Evolutionary conservation across 2,113 vertebrate genomes (phyloP), one percentile per base, ranked within the genome.

Genomic region (Vidua macroura): DNA sequence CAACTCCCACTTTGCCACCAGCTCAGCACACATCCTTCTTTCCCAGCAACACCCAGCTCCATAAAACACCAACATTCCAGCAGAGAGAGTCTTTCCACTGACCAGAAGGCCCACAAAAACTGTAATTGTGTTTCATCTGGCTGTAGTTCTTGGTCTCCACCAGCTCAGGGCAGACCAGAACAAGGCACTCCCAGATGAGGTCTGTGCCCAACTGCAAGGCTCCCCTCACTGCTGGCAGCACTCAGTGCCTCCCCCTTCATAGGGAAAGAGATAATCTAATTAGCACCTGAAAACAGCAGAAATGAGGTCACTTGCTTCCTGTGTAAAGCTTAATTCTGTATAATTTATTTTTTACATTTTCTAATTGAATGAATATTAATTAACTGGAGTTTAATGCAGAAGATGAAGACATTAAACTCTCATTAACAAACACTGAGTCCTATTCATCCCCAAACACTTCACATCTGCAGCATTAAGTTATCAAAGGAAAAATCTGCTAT

Each of bases 281-380:
- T 94, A 98, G 63, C 60, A 93, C 81, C 93, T 94, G 92, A 46
- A 94, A 88, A 94, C 75, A 83, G 72, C 77, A 96, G 92, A 96
- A 95, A 97, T 83, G 87, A 97, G 96, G 92, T 96, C 96, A 96
- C 90, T 79, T 86, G 83, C 83, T 96, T 97, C 91, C 92, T 86
- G 84, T 92, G 69, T 97, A 95, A 95, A 93, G 92, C 74, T 96
- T 95, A 94, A 97, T 95, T 95, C 92, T 94, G 79, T 86, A 86
- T 94, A 96, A 96, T 96, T 96, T 96, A 97, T 95, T 96, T 96
- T 95, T 90, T 97, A 92, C 90, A 83, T 97, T 97, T 97, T 96
- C 95, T 97, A 97, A 97, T 96, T 92, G 94, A 96, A 95, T 94
- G 92, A 97, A 94, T 98, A 97, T 97, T 97, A 98, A 97, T 97